A percentile compares a stretch with the other conserved stretches of the same genome.
Evolutionary conservation across 2,797 vertebrate species (phyloP).

Genomic region (Erethizon dorsatum): DNA sequence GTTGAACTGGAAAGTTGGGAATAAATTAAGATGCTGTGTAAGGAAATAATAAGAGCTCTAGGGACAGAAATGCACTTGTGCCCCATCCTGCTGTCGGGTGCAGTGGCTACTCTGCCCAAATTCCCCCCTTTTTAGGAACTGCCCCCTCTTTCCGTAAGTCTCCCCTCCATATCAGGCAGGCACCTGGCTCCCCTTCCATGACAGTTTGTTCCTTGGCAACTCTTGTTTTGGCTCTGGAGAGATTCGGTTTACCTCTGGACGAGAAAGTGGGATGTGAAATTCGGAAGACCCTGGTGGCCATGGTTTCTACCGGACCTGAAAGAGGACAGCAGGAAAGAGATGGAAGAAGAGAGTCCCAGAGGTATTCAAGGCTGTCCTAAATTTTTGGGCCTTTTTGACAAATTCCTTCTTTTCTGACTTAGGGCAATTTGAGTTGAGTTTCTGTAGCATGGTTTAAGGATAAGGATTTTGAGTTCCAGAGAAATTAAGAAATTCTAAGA

Average conservation of each 20-base stretch:
- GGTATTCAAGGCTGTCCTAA: not conserved
- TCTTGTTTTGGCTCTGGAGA: not conserved
- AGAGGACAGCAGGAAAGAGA: not conserved
- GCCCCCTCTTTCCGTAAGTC: not conserved
- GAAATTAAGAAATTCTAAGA: not conserved
- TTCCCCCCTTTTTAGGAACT: not conserved
- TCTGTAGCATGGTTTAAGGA: not conserved
- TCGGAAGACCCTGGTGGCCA: not conserved
- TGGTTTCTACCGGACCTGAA: not conserved
- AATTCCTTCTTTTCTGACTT: not conserved
- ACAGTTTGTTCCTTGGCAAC: not conserved
- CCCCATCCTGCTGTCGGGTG: not conserved
- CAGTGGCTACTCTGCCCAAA: not conserved
- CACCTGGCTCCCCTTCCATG: not conserved
- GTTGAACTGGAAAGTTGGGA: not conserved
- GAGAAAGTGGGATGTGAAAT: not conserved
- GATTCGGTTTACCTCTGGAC: not conserved
- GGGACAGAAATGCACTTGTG: fast-evolving
- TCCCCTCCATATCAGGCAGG: no score
- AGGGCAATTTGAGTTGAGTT: not conserved
- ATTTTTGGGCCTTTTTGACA: not conserved
- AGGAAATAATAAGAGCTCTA: not conserved
- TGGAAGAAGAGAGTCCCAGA: not conserved
- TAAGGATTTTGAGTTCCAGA: not conserved
- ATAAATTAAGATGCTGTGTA: not conserved